Percentiles rank a stretch among this genome's conserved stretches.
Conservation (phyloP, 1,140 invertebrate genomes). For the Cotesia typhae region DNA sequence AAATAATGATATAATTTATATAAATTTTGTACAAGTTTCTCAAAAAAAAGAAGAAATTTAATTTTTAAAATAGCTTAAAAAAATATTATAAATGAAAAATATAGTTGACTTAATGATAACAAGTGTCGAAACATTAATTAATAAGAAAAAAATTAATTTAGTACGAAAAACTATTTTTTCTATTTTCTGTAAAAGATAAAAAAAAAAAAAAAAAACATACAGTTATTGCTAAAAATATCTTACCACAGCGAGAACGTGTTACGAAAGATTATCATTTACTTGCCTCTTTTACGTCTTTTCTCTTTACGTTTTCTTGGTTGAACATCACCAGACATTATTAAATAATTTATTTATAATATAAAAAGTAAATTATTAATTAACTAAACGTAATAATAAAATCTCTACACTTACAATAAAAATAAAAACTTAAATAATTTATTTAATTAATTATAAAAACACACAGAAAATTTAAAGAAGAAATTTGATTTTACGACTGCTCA, state of each 20-base stretch:
- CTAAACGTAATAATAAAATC: slow-evolving; percentile 5
- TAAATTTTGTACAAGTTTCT: too few species aligned
- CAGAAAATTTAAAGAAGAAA: slow-evolving; percentile 35
- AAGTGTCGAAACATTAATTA: not conserved
- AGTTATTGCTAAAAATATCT: slow-evolving; percentile 56
- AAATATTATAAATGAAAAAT: too few species aligned
- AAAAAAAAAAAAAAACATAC: slow-evolving; percentile 41
- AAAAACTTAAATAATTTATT: not conserved
- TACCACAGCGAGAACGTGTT: slow-evolving; percentile 41
- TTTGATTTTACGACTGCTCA: slow-evolving; percentile 44
- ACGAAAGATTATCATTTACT: slow-evolving; percentile 52
- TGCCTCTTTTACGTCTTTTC: slow-evolving; percentile 78
- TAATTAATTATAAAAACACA: slow-evolving; percentile 31
- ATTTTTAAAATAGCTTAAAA: too few species aligned
- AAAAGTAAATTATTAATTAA: not conserved
- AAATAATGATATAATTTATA: too few species aligned
- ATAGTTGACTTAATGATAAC: too few species aligned
- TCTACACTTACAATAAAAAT: slow-evolving; percentile 36
- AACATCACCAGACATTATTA: slow-evolving; percentile 75
- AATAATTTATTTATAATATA: slow-evolving; percentile 18
- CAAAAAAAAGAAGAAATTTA: too few species aligned
- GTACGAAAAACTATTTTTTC: slow-evolving; percentile 1
- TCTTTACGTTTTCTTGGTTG: slow-evolving; percentile 78
- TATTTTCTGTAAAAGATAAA: slow-evolving; percentile 47
- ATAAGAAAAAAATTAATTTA: not conserved